Evolutionary conservation across 2,888 invertebrate species (phyloP).

Genomic region (Melinaea menophilus): DNA sequence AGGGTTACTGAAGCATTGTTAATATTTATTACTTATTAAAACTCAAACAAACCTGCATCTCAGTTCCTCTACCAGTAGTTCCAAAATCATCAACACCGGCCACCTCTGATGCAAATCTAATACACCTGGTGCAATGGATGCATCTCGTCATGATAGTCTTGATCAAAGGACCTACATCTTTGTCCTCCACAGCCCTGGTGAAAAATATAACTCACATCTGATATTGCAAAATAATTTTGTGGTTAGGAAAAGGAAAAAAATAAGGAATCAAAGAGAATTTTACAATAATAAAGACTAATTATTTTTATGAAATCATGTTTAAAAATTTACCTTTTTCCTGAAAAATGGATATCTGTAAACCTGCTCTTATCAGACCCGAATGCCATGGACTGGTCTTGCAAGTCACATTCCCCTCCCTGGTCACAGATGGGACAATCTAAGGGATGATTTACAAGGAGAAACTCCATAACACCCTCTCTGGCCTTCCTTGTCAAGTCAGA

Average conservation of each 20-base stretch:
- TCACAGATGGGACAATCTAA: slow-evolving; percentile 99
- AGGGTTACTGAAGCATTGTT: background rate
- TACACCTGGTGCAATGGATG: slow-evolving; percentile 99
- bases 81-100: slow-evolving; percentile 98
- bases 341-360: slow-evolving; percentile 93
- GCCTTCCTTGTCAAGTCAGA: slow-evolving; percentile 92
- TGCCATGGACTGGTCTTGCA: slow-evolving; percentile 99
- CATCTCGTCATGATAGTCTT: slow-evolving; percentile 99
- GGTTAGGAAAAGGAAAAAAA: too few species aligned
- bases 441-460: slow-evolving; percentile 98
- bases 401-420: slow-evolving; percentile 95
- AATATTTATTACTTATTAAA: background rate
- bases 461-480: slow-evolving; percentile 96
- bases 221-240: too few species aligned
- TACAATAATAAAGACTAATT: background rate
- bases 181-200: slow-evolving; percentile 96
- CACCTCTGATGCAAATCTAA: slow-evolving; percentile 99
- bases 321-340: slow-evolving; percentile 87
- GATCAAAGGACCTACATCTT: slow-evolving; percentile 97
- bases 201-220: background rate
- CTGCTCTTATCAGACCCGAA: slow-evolving; percentile 97
- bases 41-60: slow-evolving; percentile 87
- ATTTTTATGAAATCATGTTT: background rate
- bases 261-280: too few species aligned
- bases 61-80: slow-evolving; percentile 94